These are phyloP conservation scores for Drosophila anomelani DNA, from an alignment of 2,888 invertebrate genomes.

Conservation along the genomic window DNA sequence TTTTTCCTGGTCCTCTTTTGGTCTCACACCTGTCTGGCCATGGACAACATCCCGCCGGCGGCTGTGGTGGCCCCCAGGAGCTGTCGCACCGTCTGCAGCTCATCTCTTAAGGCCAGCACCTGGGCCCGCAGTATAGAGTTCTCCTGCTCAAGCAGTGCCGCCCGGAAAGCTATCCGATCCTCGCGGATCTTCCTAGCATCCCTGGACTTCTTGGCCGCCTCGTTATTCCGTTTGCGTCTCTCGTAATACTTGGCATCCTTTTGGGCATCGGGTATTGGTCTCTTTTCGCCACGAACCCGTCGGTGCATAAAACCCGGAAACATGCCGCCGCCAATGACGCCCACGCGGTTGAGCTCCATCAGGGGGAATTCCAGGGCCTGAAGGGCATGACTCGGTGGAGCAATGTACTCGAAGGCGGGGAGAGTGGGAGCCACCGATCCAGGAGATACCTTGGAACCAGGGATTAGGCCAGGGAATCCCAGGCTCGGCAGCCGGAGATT, in stretches of 20 bases:
- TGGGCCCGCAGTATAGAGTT: slow-evolving; percentile 94
- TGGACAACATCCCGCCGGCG: slow-evolving; percentile 60
- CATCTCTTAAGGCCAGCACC: slow-evolving; percentile 91
- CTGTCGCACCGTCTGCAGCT: slow-evolving; percentile 85
- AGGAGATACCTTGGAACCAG: slow-evolving; percentile 42
- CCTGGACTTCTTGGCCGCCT: slow-evolving; percentile 96
- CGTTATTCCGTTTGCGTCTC: slow-evolving; percentile 93
- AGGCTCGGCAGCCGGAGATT: slow-evolving; percentile 58
- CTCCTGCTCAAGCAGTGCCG: slow-evolving; percentile 94
- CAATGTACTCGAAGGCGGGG: slow-evolving; percentile 81
- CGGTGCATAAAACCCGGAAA: slow-evolving; percentile 83
- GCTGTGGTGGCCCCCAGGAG: slow-evolving; percentile 72
- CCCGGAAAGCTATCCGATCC: slow-evolving; percentile 94
- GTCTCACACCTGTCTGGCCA: slow-evolving; percentile 56
- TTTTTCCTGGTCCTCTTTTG: too few species aligned
- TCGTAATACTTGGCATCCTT: slow-evolving; percentile 97
- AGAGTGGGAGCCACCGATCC: slow-evolving; percentile 43
- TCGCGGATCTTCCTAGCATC: slow-evolving; percentile 94
- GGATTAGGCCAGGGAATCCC: slow-evolving; percentile 57
- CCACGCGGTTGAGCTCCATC: slow-evolving; percentile 80
- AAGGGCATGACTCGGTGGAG: slow-evolving; percentile 67
- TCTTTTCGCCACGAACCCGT: slow-evolving; percentile 91
- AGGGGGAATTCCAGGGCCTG: slow-evolving; percentile 77
- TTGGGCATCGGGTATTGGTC: slow-evolving; percentile 93
- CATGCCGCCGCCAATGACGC: slow-evolving; percentile 53